These are phyloP conservation scores for Diploptera punctata DNA, from an alignment of 2,888 invertebrate genomes.

Conservation along the genomic window DNA sequence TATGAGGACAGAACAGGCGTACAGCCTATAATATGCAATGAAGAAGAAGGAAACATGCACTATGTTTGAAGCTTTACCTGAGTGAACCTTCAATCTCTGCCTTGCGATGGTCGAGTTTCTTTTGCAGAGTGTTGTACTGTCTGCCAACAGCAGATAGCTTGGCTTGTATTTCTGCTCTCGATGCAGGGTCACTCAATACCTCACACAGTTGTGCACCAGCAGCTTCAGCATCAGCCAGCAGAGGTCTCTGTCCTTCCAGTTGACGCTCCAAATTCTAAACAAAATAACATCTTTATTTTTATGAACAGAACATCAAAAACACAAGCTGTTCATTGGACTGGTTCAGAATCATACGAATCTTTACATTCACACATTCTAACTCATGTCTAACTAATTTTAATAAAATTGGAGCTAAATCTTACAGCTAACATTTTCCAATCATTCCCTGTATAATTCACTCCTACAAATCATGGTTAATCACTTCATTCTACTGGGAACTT, in stretches of 20 bases:
- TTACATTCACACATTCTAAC: no score
- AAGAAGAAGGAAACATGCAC: not conserved
- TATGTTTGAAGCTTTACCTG: conserved; percentile 51
- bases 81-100: conserved; percentile 88
- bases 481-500: no score
- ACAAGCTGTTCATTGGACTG: no score
- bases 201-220: conserved; percentile 88
- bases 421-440: no score
- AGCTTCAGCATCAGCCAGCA: conserved; percentile 87
- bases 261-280: conserved; percentile 78
- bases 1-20: not conserved
- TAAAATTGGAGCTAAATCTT: no score
- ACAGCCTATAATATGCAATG: not conserved
- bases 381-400: no score
- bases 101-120: conserved; percentile 88
- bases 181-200: conserved; percentile 88
- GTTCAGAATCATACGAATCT: no score
- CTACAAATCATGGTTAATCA: no score
- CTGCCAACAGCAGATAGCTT: conserved; percentile 87
- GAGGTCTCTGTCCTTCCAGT: conserved; percentile 85
- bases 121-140: conserved; percentile 86
- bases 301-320: no score
- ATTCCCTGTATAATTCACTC: no score
- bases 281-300: no score
- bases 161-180: conserved; percentile 87